Evolutionary conservation across 2,888 invertebrate genomes (phyloP).

Genomic region (Nemotelus nigrinus): DNA sequence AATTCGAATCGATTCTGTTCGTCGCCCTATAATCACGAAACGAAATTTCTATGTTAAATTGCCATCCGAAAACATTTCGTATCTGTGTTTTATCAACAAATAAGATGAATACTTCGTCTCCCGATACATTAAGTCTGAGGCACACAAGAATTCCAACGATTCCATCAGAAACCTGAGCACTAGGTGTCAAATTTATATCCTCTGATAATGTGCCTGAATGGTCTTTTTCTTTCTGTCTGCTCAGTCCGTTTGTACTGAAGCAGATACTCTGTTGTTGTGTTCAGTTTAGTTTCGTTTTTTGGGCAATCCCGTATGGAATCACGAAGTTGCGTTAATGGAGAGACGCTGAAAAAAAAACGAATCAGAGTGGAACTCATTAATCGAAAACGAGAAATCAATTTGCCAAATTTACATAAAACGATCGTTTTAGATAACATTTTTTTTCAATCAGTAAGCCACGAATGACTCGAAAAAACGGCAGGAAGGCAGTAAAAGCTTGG

Average conservation of each 20-base stretch:
- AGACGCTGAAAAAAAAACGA: background rate
- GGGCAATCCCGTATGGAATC: slow-evolving; percentile 13
- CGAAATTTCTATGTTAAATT: background rate
- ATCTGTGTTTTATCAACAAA: slow-evolving; percentile 4
- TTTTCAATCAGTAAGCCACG: background rate
- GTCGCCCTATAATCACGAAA: background rate
- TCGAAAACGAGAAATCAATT: slow-evolving; percentile 51
- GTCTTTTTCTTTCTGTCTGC: background rate
- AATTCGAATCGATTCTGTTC: too few species aligned
- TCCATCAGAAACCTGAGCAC: slow-evolving; percentile 29
- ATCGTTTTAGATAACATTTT: slow-evolving; percentile 48
- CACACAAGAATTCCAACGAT: slow-evolving; percentile 16
- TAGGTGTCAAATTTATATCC: slow-evolving; percentile 31
- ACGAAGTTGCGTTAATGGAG: slow-evolving; percentile 29
- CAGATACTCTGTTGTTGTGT: background rate
- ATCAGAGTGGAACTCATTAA: slow-evolving; percentile 45
- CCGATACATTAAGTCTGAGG: background rate
- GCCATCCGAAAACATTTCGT: background rate
- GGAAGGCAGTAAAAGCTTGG: background rate
- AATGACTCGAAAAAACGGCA: background rate
- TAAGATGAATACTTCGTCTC: background rate
- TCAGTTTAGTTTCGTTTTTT: background rate
- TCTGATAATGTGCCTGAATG: slow-evolving; percentile 19
- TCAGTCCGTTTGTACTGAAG: background rate
- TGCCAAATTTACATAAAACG: slow-evolving; percentile 51